A percentile compares a stretch with the other conserved stretches of the same genome.
Evolutionary conservation across 1,140 invertebrate genomes (phyloP).

Genomic region (Melanaphis sacchari): DNA sequence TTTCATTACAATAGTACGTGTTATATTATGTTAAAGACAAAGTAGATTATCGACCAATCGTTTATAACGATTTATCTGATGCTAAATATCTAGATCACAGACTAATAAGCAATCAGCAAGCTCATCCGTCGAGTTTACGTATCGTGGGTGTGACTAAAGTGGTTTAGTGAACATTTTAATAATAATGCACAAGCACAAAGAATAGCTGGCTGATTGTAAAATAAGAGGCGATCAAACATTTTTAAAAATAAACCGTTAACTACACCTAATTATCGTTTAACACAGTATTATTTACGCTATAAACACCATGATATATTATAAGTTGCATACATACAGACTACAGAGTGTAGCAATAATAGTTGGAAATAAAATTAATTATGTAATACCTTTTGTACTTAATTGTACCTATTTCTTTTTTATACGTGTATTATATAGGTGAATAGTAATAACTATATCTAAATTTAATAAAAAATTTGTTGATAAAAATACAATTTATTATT

Average conservation of each 20-base stretch:
- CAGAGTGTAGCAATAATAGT: not conserved
- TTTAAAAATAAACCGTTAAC: not conserved
- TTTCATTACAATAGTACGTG: not conserved
- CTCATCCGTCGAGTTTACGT: too few relatives aligned
- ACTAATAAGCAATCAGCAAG: not conserved
- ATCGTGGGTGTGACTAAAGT: not conserved
- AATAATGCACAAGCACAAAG: too few relatives aligned
- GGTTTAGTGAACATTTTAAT: too few relatives aligned
- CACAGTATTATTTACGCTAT: not conserved
- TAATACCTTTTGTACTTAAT: too few relatives aligned
- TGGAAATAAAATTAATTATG: too few relatives aligned
- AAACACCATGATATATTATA: not conserved
- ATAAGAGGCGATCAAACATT: not conserved
- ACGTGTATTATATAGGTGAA: too few relatives aligned
- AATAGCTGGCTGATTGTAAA: not conserved
- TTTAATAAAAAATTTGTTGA: too few relatives aligned
- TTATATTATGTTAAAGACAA: not conserved
- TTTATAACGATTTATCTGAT: not conserved
- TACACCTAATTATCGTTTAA: not conserved
- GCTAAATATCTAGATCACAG: not conserved
- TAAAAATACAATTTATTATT: too few relatives aligned
- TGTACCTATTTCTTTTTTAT: too few relatives aligned
- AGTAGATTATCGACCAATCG: not conserved
- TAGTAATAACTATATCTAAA: too few relatives aligned
- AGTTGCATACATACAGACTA: not conserved